Evolutionary conservation across 2,113 vertebrate species (phyloP).

Genomic region (Mobula birostris): DNA sequence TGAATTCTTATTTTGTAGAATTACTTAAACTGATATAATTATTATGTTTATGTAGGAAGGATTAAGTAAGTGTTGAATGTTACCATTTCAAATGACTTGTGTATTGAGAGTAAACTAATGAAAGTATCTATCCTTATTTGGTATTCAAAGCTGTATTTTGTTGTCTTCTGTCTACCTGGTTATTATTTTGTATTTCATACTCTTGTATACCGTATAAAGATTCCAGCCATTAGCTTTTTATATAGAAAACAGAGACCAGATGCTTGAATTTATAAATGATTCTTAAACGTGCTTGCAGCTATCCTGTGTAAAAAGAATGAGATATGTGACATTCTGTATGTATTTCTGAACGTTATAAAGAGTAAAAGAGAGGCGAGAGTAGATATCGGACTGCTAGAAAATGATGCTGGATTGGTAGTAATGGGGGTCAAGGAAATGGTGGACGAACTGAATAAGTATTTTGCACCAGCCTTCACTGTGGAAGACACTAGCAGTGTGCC

Average conservation of each 20-base stretch:
- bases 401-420: no score
- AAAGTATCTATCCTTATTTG: background rate
- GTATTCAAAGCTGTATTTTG: background rate
- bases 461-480: no score
- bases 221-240: background rate
- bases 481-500: no score
- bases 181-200: background rate
- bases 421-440: no score
- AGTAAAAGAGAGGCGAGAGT: no score
- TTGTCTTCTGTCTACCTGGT: background rate
- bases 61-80: background rate
- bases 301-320: background rate
- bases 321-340: no score
- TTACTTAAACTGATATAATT: constrained; percentile 19
- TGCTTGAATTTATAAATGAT: background rate
- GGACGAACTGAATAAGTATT: no score
- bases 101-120: background rate
- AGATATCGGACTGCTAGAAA: no score
- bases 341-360: no score
- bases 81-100: background rate
- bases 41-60: background rate
- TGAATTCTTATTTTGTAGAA: background rate
- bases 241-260: background rate
- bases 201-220: background rate
- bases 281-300: background rate